A percentile compares a stretch with the other conserved stretches of the same genome.
Evolutionary conservation across 1,140 invertebrate species (phyloP).

Genomic region (Maconellicoccus hirsutus): DNA sequence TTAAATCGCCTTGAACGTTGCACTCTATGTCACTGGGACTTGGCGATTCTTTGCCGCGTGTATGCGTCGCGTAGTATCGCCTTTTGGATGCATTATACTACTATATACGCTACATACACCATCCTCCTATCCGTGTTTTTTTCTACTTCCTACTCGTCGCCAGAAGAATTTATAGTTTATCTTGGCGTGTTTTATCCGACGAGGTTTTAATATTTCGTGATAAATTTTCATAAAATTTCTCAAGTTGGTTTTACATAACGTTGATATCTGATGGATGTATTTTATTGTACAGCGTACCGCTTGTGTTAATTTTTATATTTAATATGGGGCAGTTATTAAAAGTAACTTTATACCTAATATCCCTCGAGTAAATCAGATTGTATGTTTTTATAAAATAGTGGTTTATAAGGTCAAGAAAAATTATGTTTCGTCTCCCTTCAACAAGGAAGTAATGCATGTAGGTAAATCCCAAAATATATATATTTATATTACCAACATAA

Average conservation of each 20-base stretch:
- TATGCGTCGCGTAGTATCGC: neutral
- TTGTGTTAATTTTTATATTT: too few species aligned
- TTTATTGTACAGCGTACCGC: too few species aligned
- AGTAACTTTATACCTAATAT: too few species aligned
- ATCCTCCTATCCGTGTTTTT: neutral
- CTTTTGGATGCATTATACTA: neutral
- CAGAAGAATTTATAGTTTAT: neutral
- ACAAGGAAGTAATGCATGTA: too few species aligned
- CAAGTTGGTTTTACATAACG: neutral
- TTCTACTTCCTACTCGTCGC: neutral
- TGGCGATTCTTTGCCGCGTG: neutral
- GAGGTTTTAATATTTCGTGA: neutral
- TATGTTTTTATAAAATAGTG: too few species aligned
- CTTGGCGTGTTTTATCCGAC: neutral
- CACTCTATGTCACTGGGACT: conserved; percentile 2
- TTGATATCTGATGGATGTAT: too few species aligned
- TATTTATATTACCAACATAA: too few species aligned
- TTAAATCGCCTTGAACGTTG: neutral
- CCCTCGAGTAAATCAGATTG: too few species aligned
- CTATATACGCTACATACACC: neutral
- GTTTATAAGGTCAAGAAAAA: too few species aligned
- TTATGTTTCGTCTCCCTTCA: too few species aligned
- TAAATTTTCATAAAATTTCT: neutral
- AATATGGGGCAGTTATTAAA: too few species aligned
- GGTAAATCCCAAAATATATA: too few species aligned